Conservation (phyloP, 2,113 vertebrate species). For the Myrmecobius fasciatus region DNA sequence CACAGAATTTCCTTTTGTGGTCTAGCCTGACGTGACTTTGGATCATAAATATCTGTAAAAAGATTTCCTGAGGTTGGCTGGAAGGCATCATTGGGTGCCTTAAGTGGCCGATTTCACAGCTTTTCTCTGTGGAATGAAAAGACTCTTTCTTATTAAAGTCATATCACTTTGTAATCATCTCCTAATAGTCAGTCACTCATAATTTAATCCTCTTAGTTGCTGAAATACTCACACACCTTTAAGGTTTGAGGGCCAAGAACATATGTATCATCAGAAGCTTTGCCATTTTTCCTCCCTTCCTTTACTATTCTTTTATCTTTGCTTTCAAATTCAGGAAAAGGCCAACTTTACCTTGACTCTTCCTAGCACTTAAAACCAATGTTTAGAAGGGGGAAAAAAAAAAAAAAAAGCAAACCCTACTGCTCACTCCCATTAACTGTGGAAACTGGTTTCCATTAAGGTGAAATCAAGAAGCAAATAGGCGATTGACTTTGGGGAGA, state of each 20-base stretch:
- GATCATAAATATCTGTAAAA: slow-evolving; percentile 82
- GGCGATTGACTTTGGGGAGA: slow-evolving; percentile 62
- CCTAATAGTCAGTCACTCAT: slow-evolving; percentile 10
- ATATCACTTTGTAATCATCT: slow-evolving; percentile 30
- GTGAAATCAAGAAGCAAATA: slow-evolving; percentile 76
- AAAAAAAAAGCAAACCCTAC: not conserved
- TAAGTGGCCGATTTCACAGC: slow-evolving; percentile 71
- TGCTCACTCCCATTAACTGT: slow-evolving; percentile 54
- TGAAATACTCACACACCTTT: not conserved
- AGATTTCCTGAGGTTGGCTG: slow-evolving; percentile 80
- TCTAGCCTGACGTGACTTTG: slow-evolving; percentile 76
- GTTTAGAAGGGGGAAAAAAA: slow-evolving; percentile 14
- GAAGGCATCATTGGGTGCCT: slow-evolving; percentile 62
- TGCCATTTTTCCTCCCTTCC: slow-evolving; percentile 36
- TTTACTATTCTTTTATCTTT: slow-evolving; percentile 59
- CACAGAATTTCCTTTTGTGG: slow-evolving; percentile 85
- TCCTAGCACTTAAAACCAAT: slow-evolving; percentile 41
- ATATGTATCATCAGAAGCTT: slow-evolving; percentile 28
- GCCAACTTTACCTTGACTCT: slow-evolving; percentile 46
- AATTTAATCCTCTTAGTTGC: slow-evolving; percentile 43
- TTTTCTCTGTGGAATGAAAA: slow-evolving; percentile 69
- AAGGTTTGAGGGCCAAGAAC: not conserved
- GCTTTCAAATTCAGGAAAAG: slow-evolving; percentile 55
- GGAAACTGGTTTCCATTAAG: slow-evolving; percentile 75
- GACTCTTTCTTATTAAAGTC: slow-evolving; percentile 59